Conservation (phyloP, 2,888 invertebrate genomes). For the Baronia brevicornis region DNA sequence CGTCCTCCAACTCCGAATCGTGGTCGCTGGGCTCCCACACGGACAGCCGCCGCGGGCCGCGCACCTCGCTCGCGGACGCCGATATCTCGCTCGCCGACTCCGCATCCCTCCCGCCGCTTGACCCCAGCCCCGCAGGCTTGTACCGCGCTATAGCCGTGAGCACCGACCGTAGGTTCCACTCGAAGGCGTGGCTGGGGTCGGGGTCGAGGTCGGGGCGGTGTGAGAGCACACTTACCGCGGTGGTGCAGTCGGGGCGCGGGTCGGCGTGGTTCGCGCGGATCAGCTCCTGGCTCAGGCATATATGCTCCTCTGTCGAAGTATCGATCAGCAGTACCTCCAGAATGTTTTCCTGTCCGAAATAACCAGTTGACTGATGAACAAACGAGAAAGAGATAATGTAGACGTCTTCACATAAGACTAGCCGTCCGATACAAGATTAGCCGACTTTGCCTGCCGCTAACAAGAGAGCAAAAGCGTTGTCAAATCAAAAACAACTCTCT, state of each 20-base stretch:
- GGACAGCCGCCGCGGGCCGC: constrained; percentile 31
- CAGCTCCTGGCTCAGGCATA: constrained; percentile 64
- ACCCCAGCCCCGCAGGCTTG: constrained; percentile 8
- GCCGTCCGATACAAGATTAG: no score
- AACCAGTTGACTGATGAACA: no score
- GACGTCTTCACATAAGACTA: no score
- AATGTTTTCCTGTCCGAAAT: constrained; percentile 40
- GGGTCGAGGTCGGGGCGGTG: constrained; percentile 8
- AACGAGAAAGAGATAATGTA: background rate
- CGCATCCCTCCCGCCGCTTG: constrained; percentile 8
- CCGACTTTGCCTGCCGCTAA: no score
- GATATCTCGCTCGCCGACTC: constrained; percentile 32
- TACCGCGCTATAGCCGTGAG: constrained; percentile 9
- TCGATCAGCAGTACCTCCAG: constrained; percentile 68
- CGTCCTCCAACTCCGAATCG: no score
- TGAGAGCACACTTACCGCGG: constrained; percentile 38
- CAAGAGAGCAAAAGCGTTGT: no score
- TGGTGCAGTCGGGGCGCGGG: constrained; percentile 34
- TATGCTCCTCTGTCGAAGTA: constrained; percentile 59
- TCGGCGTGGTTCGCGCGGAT: constrained; percentile 68
- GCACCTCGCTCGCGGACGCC: constrained; percentile 42
- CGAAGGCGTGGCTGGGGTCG: constrained; percentile 9
- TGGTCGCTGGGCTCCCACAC: constrained; percentile 31
- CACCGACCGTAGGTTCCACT: constrained; percentile 12
- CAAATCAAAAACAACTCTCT: no score